These are phyloP conservation scores for Hippocampus mohnikei DNA, from an alignment of 2,113 vertebrate species.

Conservation along the genomic window DNA sequence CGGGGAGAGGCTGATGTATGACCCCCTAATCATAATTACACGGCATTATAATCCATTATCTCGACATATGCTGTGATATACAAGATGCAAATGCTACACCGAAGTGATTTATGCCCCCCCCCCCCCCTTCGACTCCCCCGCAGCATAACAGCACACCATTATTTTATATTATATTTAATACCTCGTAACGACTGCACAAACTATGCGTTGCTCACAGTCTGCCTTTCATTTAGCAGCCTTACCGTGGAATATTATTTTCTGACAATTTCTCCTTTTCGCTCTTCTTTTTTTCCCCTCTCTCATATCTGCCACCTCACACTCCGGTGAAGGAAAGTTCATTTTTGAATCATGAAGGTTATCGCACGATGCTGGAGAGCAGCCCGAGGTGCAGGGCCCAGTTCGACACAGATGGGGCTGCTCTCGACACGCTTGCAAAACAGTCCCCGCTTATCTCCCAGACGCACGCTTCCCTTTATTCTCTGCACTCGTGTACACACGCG, in stretches of 20 bases:
- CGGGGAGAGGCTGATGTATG: conserved; percentile 3
- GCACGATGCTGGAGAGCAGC: background rate
- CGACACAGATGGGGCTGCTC: conserved; percentile 27
- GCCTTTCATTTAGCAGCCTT: background rate
- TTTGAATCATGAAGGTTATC: conserved; percentile 23
- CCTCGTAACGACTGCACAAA: background rate
- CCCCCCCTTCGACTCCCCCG: background rate
- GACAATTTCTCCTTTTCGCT: background rate
- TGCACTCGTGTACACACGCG: background rate
- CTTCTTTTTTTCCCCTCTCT: background rate
- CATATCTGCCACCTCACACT: background rate
- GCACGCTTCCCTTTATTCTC: conserved; percentile 53
- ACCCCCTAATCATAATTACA: conserved; percentile 20
- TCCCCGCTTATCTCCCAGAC: conserved; percentile 49
- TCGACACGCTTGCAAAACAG: conserved; percentile 31
- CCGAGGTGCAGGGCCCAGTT: conserved; percentile 24
- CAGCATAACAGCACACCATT: background rate
- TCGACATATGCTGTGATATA: conserved; percentile 10
- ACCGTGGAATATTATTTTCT: background rate
- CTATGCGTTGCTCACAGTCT: background rate
- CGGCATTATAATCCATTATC: conserved; percentile 24
- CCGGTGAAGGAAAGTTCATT: conserved; percentile 9
- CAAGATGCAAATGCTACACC: conserved; percentile 1
- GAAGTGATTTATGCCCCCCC: background rate
- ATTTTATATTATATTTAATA: background rate